Percentiles rank a stretch among this genome's conserved stretches.
Conservation (phyloP, 1,140 invertebrate species). For the Rhagoletis zephyria region DNA sequence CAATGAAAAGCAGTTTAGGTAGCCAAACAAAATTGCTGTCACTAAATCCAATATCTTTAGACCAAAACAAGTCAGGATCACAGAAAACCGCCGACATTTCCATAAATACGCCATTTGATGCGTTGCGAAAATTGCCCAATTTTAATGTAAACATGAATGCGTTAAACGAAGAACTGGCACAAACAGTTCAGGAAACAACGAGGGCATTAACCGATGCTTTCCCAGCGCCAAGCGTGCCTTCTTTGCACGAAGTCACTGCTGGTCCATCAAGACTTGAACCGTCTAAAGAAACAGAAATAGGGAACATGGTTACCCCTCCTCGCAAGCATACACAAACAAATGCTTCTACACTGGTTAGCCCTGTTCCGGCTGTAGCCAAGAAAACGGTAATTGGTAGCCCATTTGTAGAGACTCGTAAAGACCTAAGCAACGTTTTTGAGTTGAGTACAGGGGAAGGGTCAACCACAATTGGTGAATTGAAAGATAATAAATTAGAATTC, state of each 20-base stretch:
- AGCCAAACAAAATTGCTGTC: constrained; percentile 19
- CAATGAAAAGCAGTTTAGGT: constrained; percentile 2
- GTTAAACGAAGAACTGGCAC: constrained; percentile 68
- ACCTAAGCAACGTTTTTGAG: constrained; percentile 68
- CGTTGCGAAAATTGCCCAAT: constrained; percentile 70
- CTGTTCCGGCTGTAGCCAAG: neutral
- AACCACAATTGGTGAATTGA: constrained; percentile 72
- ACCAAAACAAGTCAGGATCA: constrained; percentile 8
- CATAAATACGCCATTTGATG: constrained; percentile 63
- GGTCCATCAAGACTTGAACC: neutral
- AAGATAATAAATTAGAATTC: constrained; percentile 75
- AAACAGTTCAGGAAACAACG: constrained; percentile 70
- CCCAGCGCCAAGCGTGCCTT: constrained; percentile 61
- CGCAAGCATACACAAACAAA: constrained; percentile 6
- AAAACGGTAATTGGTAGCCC: constrained; percentile 71
- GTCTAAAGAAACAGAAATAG: neutral
- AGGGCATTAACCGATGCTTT: constrained; percentile 67
- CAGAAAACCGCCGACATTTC: constrained; percentile 21
- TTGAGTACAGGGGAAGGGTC: constrained; percentile 65
- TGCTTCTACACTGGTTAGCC: constrained; percentile 53
- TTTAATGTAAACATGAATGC: constrained; percentile 71
- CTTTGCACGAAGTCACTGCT: constrained; percentile 38
- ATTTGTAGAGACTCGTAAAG: constrained; percentile 72
- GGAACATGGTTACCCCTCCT: neutral
- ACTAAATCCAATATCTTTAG: constrained; percentile 5